These are phyloP conservation scores for Polypterus bichir DNA, from an alignment of 2,113 vertebrate species.

Conservation along the genomic window DNA sequence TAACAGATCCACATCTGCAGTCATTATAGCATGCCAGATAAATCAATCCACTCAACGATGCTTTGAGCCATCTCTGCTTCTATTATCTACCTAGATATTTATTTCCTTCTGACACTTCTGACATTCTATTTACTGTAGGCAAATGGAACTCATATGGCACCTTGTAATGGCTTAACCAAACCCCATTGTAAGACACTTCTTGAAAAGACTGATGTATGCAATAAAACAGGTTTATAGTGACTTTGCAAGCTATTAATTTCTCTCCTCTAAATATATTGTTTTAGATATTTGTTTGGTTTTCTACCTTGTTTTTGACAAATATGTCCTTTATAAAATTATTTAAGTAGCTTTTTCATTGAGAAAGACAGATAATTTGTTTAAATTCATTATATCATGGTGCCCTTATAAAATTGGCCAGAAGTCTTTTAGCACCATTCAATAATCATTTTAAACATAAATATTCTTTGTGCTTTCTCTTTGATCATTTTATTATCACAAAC, in stretches of 20 bases:
- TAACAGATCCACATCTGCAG: constrained; percentile 74
- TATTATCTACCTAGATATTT: constrained; percentile 68
- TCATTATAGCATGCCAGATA: constrained; percentile 67
- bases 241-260: constrained; percentile 50
- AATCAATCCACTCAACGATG: constrained; percentile 68
- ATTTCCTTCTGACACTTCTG: constrained; percentile 67
- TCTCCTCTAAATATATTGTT: constrained; percentile 24
- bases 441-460: too few species aligned
- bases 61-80: constrained; percentile 62
- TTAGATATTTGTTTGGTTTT: too few species aligned
- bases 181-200: constrained; percentile 58
- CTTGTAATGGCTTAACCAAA: constrained; percentile 69
- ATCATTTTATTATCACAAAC: too few species aligned
- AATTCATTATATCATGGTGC: too few species aligned
- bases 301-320: too few species aligned
- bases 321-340: too few species aligned
- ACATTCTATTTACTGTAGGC: constrained; percentile 82
- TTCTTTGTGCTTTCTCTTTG: too few species aligned
- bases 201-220: constrained; percentile 55
- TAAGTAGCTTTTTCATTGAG: too few species aligned
- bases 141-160: constrained; percentile 66
- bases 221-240: constrained; percentile 57
- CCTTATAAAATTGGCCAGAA: too few species aligned
- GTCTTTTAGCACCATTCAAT: too few species aligned
- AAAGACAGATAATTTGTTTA: too few species aligned